Conservation (phyloP, 2,888 invertebrate species). For the Papilio elwesi region DNA sequence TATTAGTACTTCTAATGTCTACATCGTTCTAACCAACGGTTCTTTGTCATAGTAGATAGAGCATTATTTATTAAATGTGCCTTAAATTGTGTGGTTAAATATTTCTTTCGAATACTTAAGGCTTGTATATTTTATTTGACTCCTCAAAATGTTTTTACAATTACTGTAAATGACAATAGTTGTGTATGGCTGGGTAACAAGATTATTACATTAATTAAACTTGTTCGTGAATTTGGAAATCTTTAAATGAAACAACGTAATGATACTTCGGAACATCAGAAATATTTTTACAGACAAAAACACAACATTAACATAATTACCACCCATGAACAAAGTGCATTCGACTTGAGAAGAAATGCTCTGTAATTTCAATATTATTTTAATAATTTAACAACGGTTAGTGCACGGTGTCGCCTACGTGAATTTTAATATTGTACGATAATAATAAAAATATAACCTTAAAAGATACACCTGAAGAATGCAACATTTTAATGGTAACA, state of each 20-base stretch:
- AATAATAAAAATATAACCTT: too few species aligned
- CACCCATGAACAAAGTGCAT: neutral
- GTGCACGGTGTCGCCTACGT: too few species aligned
- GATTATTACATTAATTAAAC: slow-evolving; percentile 1
- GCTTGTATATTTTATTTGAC: neutral
- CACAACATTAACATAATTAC: slow-evolving; percentile 18
- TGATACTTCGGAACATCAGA: neutral
- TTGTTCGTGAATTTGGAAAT: neutral
- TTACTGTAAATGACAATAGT: neutral
- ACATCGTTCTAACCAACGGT: too few species aligned
- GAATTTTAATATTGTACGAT: too few species aligned
- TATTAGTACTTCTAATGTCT: too few species aligned
- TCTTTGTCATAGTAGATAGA: too few species aligned
- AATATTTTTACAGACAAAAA: neutral
- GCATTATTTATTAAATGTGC: too few species aligned
- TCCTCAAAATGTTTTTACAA: neutral
- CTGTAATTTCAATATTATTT: neutral
- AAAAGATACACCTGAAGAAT: too few species aligned
- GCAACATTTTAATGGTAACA: too few species aligned
- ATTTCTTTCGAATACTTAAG: neutral
- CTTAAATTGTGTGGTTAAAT: too few species aligned
- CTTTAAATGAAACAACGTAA: slow-evolving; percentile 7
- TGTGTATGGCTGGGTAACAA: neutral
- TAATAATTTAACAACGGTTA: neutral
- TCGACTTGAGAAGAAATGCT: neutral